Evolutionary conservation across 2,113 vertebrate genomes (phyloP), one percentile per base, ranked within the genome.

Genomic region (Atractosteus spatula): DNA sequence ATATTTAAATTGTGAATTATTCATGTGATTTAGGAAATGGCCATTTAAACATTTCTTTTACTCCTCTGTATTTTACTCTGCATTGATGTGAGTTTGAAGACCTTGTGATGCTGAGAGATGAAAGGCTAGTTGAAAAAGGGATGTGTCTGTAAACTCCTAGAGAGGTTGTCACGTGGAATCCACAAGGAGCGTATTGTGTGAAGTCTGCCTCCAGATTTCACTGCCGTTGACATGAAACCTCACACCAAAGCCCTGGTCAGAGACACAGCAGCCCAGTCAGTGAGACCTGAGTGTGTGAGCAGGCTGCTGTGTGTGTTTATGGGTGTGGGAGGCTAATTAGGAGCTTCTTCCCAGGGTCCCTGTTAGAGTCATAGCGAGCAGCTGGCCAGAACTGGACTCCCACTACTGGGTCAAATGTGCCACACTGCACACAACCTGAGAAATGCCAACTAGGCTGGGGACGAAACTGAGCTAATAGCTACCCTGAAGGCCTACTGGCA

Each of bases 291-390:
- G 81, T 83, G 86, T 84, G 82, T 83, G 81, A 87, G 84, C 85
- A 29, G 62, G 13, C 7, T 79, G 83, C 78, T 83, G 84, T 83
- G 88, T 85, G 84, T 84, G 79, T 92, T 91, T 91, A 91, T 89
- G 86, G 87, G 87, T 90, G 90, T 91, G 90, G 88, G 91, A 92
- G 90, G 88, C 88, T 90, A 91, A 93, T 92, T 91, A 91, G 86
- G 79, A 82, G 71, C 77, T 78, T 84, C 85, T 91, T 92, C 89
- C 88, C 91, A 92, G 89, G 87, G 87, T 84, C 81, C 77, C 79
- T 83, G 77, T 83, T 81, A 85, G 80, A 86, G 85, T 80, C 76
- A 81, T 80, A 78, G 76, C 66, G 82, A 91, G 84, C 91, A 93
- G 88, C 89, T 89, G 89, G 88, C 88, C 89, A 91, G 85, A 81